Evolutionary conservation across 2,888 invertebrate species (phyloP).

Genomic region (Hanleya hanleyi): DNA sequence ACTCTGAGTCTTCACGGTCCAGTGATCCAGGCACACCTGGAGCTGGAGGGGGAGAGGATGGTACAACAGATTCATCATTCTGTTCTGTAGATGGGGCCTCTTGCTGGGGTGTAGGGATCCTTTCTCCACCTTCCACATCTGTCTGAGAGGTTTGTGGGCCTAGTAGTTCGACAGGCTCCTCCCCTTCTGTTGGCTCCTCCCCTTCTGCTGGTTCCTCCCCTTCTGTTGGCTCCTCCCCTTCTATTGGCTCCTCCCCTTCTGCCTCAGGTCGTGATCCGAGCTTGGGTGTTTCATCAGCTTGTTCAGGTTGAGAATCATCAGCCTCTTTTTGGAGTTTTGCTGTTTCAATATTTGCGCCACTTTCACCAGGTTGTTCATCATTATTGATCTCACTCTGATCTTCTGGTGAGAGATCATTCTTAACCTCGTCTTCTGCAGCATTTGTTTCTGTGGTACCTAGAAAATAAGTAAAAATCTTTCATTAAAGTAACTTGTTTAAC

Average conservation of each 20-base stretch:
- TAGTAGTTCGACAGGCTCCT: neutral
- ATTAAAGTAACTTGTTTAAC: no score
- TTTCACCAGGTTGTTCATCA: constrained; percentile 9
- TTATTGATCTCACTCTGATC: constrained; percentile 10
- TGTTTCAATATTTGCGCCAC: constrained; percentile 4
- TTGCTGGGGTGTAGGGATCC: no score
- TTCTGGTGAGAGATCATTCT: constrained; percentile 5
- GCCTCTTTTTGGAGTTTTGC: constrained; percentile 2
- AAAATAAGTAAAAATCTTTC: no score
- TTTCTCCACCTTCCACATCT: neutral
- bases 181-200: neutral
- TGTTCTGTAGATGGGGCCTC: neutral
- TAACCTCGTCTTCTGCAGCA: constrained; percentile 8
- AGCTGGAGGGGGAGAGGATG: neutral
- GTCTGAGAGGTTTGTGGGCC: constrained; percentile 4
- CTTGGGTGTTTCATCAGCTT: constrained; percentile 1
- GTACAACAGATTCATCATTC: neutral
- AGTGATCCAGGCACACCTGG: constrained; percentile 57
- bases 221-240: constrained; percentile 11
- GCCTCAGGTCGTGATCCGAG: neutral
- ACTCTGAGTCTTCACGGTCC: constrained; percentile 49
- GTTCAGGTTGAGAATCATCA: constrained; percentile 2
- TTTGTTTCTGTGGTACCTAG: no score
- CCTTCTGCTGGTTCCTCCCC: constrained; percentile 6
- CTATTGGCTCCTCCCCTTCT: constrained; percentile 9